Evolutionary conservation across 2,888 invertebrate species (phyloP), one percentile per base, ranked within the genome.

Genomic region (Baccha elongata): DNA sequence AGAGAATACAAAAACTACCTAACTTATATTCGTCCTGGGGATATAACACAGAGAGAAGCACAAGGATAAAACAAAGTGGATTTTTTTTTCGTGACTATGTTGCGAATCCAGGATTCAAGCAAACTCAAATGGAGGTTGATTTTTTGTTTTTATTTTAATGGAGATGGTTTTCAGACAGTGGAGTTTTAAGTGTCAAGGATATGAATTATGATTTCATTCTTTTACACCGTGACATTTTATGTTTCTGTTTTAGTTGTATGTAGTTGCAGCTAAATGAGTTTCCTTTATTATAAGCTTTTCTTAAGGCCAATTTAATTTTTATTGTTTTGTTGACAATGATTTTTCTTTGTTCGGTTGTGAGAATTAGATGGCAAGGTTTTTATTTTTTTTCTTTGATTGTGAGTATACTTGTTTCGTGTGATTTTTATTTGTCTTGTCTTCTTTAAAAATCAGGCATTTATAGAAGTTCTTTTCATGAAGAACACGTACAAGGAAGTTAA

Each of bases 131-230:
- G 62, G 40, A 76, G 76, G 83, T 73, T 76, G 72, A 83, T 78
- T 42, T 23, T n/a, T 23, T 37, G 13, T 72, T 78, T 21, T 37
- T 40, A 13, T 40, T 83, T 73, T 72, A 83, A 78, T 72, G 72
- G 64, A 55, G 72, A 83, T 68, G 72, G 67, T 78, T 78, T 73
- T 68, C 72, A 83, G 83, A 83, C 83, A 73, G 78, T 76, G 58
- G 68, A 78, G 73, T 73, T 83, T 67, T 52, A 83, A 83, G 83
- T 83, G 83, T 83, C 83, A 83, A 83, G 78, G 83, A 83, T 83
- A 78, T 81, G 76, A 81, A 72, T 78, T 83, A 83, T 83, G 72
- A 78, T 64, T 67, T 10, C 53, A 60, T 71, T 42, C 60, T 76
- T 71, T 75, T 71, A 52, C 71, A 15, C 15, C 71, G 26, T 72